Evolutionary conservation across 2,113 vertebrate genomes (phyloP), one percentile per base, ranked within the genome.

Genomic region (Cephalopterus ornatus): DNA sequence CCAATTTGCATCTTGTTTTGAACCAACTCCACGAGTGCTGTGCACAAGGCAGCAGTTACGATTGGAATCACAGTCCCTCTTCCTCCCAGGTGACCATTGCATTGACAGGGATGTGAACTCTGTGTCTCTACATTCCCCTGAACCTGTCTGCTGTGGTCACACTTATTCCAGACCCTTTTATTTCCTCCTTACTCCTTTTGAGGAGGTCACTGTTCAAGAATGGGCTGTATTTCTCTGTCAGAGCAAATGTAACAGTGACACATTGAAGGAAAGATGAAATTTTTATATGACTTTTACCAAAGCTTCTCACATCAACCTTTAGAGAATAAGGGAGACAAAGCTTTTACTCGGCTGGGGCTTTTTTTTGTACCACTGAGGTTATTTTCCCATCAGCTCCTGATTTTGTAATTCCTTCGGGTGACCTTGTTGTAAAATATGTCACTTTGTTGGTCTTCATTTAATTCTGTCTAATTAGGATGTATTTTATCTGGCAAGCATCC

Each of bases 401-500:
- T 92, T 88, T 89, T 89, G 24, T 58, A 84, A 91, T 80, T 81
- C 77, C 71, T 55, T 55, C 71, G 65, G 50, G 47, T 81, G 79
- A 59, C 52, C 59, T 58, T 87, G 53, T 63, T 86, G 49, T 85
- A 88, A 91, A 88, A 84, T 86, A 55, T 74, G 68, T 77, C 91
- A 84, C 46, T 91, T 92, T 91, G 91, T 92, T 95, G 58, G 68
- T 74, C 76, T 92, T 83, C 42, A 28, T 90, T 92, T 94, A 84
- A 92, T 80, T 80, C 83, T 71, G 0, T 93, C 33, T 95, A 93
- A 95, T 95, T 86, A 88, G 65, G 59, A 74, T 3, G 3, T 62
- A 71, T 65, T 95, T 72, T 86, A 15, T 87, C 89, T 95, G 93
- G 90, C 61, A 93, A 89, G 78, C 70, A 78, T 85, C 89, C 89